A percentile compares a stretch with the other conserved stretches of the same genome.
phyloP scores from a whole-genome alignment of 2,797 vertebrate genomes.

The Molothrus ater region DNA sequence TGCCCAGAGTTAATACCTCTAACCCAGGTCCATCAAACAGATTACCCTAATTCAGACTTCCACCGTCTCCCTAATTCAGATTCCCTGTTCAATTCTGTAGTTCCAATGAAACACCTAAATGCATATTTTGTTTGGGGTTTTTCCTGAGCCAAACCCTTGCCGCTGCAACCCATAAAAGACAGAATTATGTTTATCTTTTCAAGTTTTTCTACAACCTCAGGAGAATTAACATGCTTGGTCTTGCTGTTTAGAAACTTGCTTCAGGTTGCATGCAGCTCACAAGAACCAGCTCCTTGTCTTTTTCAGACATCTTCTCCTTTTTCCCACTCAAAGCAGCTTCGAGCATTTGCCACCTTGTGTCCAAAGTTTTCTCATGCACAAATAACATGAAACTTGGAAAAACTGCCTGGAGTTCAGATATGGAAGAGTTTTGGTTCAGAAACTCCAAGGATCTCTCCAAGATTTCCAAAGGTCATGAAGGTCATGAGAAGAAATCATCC shows the following conservation, averaged over 20 bases:
- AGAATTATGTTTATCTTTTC: slow-evolving; percentile 33
- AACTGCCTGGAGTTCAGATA: not conserved
- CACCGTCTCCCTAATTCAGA: not conserved
- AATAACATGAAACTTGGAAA: not conserved
- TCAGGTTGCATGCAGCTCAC: slow-evolving; percentile 36
- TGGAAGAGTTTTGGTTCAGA: not conserved
- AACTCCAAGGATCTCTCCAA: not conserved
- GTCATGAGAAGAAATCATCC: not conserved
- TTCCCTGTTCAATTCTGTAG: not conserved
- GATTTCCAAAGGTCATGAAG: slow-evolving; percentile 30
- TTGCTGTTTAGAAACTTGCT: not conserved
- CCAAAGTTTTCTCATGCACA: not conserved
- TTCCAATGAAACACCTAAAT: not conserved
- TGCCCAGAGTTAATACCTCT: not conserved
- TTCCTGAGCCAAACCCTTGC: not conserved
- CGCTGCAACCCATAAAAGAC: slow-evolving; percentile 4
- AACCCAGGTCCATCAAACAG: not conserved
- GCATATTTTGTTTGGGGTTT: not conserved
- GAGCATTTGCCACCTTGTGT: not conserved
- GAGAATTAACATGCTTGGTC: slow-evolving; percentile 7
- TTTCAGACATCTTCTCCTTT: slow-evolving; percentile 25
- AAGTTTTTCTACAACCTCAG: slow-evolving; percentile 32
- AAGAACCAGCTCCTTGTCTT: slow-evolving; percentile 31
- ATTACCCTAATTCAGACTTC: not conserved
- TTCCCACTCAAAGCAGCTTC: not conserved